Base-by-base conservation (phyloP, 2,113 vertebrate species). In the Eira barbara region DNA sequence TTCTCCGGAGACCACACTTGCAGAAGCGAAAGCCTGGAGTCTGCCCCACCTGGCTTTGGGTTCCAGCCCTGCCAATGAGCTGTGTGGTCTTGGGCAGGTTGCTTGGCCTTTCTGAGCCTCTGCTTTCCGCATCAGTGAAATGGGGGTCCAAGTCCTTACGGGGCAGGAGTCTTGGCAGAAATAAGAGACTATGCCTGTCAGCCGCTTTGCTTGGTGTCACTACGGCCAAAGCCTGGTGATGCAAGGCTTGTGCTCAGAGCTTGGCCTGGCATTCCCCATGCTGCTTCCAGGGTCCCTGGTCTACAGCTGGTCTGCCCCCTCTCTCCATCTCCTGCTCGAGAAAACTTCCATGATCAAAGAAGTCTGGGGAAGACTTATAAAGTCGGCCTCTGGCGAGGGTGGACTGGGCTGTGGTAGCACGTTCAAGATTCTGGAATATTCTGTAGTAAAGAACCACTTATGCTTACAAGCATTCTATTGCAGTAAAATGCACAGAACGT, bases 141-240 rank as follows among this genome's bases (percentile, higher is more conserved):
- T 79, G 90, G 27, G 25, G 3, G 5, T 59, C 4, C 2, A 7
- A 29, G 42, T 7, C 3, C n/a, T 83, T 59, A 49, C 17, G 11
- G 20, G 81, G 27, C 39, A 12, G n/a, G 39, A 8, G 42, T 69
- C 74, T 89, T 81, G 39, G 31, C 14, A 52, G 81, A 86, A 31
- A 52, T n/a, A 36, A 18, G 39, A 81, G 69, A 10, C 15, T 12
- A 3, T 31, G 39, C 27, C 13, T 9, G 3, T 12, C 4, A 11
- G 25, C 49, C 36, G 15, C 83, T 78, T 69, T 87, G 31, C 83
- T 74, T 25, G 9, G 45, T 2, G 7, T 45, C 15, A 4, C 21
- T 74, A 36, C 11, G 7, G 7, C 57, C 29, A 34, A 80, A 6
- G 67, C 23, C 47, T 0, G 0, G 69, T 1, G 31, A 11, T 1